Conservation (phyloP, 2,888 invertebrate genomes). For the Andrena flavipes region DNA sequence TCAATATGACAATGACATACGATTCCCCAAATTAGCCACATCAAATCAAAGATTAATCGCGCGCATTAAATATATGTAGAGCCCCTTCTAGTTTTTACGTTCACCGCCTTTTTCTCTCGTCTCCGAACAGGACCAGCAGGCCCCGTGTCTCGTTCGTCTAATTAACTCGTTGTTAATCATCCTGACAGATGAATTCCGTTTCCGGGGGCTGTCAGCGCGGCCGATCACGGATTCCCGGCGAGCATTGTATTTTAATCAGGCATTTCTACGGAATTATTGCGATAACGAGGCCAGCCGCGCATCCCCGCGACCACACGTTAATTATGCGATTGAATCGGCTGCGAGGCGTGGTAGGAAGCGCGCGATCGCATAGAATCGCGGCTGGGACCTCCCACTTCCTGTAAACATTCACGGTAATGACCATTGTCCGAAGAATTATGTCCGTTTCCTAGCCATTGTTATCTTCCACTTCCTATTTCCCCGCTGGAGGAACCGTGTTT, state of each 20-base stretch:
- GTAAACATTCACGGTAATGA: conserved; percentile 20
- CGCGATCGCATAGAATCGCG: conserved; percentile 10
- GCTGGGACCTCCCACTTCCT: conserved; percentile 1
- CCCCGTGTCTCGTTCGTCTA: conserved; percentile 42
- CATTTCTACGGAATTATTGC: conserved; percentile 32
- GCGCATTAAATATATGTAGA: conserved; percentile 4
- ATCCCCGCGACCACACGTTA: conserved; percentile 15
- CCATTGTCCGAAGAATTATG: conserved; percentile 16
- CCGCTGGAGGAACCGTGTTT: too few species aligned
- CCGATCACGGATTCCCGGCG: conserved; percentile 44
- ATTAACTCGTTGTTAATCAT: conserved; percentile 63
- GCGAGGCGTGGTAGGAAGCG: conserved; percentile 13
- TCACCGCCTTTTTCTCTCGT: conserved; percentile 23
- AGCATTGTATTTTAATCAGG: conserved; percentile 57
- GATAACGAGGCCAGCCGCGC: conserved; percentile 25
- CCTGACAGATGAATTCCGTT: conserved; percentile 62
- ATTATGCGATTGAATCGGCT: conserved; percentile 51
- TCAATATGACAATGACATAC: conserved; percentile 1
- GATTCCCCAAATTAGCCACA: conserved; percentile 31
- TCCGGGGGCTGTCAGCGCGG: conserved; percentile 52
- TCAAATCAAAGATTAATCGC: conserved; percentile 49
- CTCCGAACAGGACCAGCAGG: neutral
- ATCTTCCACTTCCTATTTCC: conserved; percentile 6
- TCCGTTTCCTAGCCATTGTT: conserved; percentile 5
- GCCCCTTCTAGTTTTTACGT: conserved; percentile 29